Evolutionary conservation across 2,888 invertebrate species (phyloP), one percentile per base, ranked within the genome.

Genomic region (Creontiades dilutus): DNA sequence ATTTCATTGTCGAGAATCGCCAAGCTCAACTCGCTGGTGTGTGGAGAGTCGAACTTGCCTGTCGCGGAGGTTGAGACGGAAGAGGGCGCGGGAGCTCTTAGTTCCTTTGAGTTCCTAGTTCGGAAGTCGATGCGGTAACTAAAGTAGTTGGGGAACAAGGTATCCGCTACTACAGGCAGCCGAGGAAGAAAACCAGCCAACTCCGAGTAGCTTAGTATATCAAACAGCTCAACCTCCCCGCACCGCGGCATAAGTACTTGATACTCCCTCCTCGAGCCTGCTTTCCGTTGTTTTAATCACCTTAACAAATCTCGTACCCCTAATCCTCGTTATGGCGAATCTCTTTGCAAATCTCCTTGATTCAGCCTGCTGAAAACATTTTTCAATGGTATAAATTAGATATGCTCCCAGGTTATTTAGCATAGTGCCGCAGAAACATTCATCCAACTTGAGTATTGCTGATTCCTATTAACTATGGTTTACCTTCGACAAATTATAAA

Each of bases 271-370:
- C 68, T 68, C 27, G 1, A 7, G 5, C 19, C 68, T 12, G 27
- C 68, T 23, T 68, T 23, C 68, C 23, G 68, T 68, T 68, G 68
- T 68, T 68, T 68, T 68, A 68, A 68, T 68, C 68, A 68, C 68
- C 68, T 68, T 68, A 68, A 68, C 68, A 23, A 68, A 68, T 68
- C 19, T 23, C 13, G 19, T 23, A 68, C 19, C 80, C 46, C 80
- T 48, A n/a, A 80, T 47, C 80, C 46, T 37, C 80, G 46, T 46
- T 19, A 80, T 80, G 37, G 37, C 19, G n/a, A 37, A 80, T 80
- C 47, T 37, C 46, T 37, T 14, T 19, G 19, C 7, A 14, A 47
- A 80, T 80, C 28, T 19, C 27, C 68, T 23, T 68, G 68, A 68
- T 68, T 68, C 23, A 68, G 23, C 68, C 68, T n/a, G n/a, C n/a